Evolutionary conservation across 2,113 vertebrate genomes (phyloP).

Genomic region (Chroicocephalus ridibundus): DNA sequence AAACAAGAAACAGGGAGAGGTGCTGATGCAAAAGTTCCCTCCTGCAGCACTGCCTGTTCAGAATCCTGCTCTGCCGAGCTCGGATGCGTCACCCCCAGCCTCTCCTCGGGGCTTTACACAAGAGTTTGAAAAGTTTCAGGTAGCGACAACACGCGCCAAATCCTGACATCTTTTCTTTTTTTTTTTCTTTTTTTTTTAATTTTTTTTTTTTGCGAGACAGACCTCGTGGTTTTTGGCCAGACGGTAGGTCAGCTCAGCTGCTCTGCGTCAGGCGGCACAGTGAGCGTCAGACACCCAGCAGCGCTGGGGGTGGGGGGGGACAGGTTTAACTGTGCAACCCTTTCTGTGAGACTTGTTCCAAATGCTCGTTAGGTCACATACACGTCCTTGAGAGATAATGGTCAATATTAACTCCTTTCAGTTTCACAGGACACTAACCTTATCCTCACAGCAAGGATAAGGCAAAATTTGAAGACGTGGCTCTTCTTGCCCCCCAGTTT

Average conservation of each 20-base stretch:
- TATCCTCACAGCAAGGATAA: not conserved
- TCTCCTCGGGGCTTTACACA: not conserved
- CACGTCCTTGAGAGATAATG: not conserved
- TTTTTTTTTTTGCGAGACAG: not conserved
- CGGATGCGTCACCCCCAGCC: rapidly evolving
- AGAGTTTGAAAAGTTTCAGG: not conserved
- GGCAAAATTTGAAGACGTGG: not conserved
- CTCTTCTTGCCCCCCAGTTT: not conserved
- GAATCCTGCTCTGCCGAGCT: not conserved
- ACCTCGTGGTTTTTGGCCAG: not conserved
- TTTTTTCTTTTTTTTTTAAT: not conserved
- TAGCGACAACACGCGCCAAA: not conserved
- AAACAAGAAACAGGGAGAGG: not conserved
- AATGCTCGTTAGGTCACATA: not conserved
- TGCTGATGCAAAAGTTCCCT: not conserved
- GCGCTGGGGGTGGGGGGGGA: rapidly evolving
- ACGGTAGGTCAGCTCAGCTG: not conserved
- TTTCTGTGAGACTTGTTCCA: not conserved
- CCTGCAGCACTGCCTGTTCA: not conserved
- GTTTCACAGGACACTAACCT: not conserved
- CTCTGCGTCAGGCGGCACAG: not conserved
- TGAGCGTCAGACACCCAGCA: rapidly evolving
- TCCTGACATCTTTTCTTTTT: no score
- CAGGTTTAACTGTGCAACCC: not conserved
- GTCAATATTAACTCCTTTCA: not conserved